Conservation (phyloP, 2,888 invertebrate species). For the Melinaea menophilus region DNA sequence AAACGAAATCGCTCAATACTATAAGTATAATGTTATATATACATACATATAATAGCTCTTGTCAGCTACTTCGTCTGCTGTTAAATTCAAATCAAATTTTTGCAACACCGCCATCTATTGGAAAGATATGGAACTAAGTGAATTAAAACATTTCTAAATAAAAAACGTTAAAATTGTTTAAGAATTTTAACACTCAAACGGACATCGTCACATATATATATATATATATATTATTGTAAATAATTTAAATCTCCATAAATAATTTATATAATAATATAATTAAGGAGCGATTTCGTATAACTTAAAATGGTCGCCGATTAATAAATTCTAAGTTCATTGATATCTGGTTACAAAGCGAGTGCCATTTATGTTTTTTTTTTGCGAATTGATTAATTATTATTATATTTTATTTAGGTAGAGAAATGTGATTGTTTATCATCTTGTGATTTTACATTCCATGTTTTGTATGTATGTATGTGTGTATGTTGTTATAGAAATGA, state of each 20-base stretch:
- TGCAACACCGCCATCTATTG: too few species aligned
- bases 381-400: slow-evolving; percentile 21
- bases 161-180: too few species aligned
- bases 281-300: slow-evolving; percentile 9
- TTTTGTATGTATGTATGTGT: slow-evolving; percentile 21
- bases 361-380: slow-evolving; percentile 61
- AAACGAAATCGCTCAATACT: background rate
- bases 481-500: slow-evolving; percentile 30
- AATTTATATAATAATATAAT: background rate
- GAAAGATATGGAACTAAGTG: too few species aligned
- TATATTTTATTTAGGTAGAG: slow-evolving; percentile 5
- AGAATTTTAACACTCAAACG: too few species aligned
- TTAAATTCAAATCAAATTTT: background rate
- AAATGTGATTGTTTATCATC: slow-evolving; percentile 24
- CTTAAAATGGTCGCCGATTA: slow-evolving; percentile 15
- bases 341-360: slow-evolving; percentile 64
- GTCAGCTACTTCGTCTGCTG: background rate
- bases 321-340: slow-evolving; percentile 34
- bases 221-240: too few species aligned
- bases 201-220: too few species aligned
- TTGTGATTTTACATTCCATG: slow-evolving; percentile 67
- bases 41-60: too few species aligned
- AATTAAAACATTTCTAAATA: too few species aligned
- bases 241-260: too few species aligned
- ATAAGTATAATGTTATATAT: too few species aligned